Base-by-base conservation (phyloP, 2,797 vertebrate genomes). In the Neosilurus mollespiculum region DNA sequence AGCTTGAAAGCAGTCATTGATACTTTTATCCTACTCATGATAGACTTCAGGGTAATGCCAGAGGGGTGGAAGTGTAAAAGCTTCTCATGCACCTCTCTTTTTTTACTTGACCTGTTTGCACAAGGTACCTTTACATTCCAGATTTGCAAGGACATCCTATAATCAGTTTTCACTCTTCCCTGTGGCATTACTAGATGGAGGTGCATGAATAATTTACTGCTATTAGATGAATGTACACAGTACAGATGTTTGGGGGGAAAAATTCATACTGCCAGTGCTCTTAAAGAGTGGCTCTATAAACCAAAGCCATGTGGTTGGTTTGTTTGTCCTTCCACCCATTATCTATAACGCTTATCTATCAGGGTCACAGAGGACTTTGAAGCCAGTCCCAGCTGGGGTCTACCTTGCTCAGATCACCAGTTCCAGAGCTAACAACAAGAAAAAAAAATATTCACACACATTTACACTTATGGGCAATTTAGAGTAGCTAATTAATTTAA, bases 21-120 rank as follows among this genome's bases (percentile, higher is more conserved):
- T 24, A 65, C 59, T 75, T 84, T 73, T 49, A 72, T 72, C 43
- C 66, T 37, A 58, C 64, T 34, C 16, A 37, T 73, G 59, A 56
- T 65, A 49, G 54, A 15, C 62, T 62, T 16, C 12, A 62, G 18
- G 20, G 22, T 22, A 51, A 64, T 54, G 14, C 83, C 22, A 56
- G 67, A 56, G 59, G 20, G 30, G 37, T 51, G n/a, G 34, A 59
- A 43, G 14, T 10, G 14, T 81, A 62, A 64, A 80, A 75, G 66
- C 59, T 49, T 30, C 22, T 58, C 30, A 1, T 56, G 18, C 11
- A 18, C 4, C 14, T n/a, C 67, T 80, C 15, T n/a, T 80, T 80
- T 24, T 67, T 34, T 4, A 22, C 30, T 69, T 69, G 18, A 30
- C 76, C 61, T 53, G 51, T 78, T 78, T 62, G 34, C 4, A 6